Conservation (phyloP, 2,113 vertebrate genomes). For the Cyprinodon variegatus region DNA sequence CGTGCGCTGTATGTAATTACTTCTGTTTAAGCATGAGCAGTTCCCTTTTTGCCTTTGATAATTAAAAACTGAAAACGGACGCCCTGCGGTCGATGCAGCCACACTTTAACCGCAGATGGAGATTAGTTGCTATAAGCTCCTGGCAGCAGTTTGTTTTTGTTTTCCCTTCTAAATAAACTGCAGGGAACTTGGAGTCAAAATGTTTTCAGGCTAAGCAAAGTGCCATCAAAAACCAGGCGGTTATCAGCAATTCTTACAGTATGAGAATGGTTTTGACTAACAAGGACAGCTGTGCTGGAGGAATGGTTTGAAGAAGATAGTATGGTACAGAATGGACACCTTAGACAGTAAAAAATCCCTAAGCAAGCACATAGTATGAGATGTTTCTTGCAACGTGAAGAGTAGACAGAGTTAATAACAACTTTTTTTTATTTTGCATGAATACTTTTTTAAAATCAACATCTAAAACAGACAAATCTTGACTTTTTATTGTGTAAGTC, state of each 20-base stretch:
- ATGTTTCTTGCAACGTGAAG: slow-evolving; percentile 29
- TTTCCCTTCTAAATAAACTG: slow-evolving; percentile 56
- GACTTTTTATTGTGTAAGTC: neutral
- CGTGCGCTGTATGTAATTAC: slow-evolving; percentile 54
- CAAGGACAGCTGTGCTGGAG: slow-evolving; percentile 46
- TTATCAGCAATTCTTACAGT: slow-evolving; percentile 37
- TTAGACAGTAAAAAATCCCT: slow-evolving; percentile 61
- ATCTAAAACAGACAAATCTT: neutral
- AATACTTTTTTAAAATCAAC: neutral
- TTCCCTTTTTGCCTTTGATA: slow-evolving; percentile 61
- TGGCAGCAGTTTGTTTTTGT: slow-evolving; percentile 38
- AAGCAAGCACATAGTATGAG: slow-evolving; percentile 29
- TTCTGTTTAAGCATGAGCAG: slow-evolving; percentile 60
- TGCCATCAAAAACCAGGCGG: slow-evolving; percentile 64
- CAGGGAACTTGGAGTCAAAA: slow-evolving; percentile 35
- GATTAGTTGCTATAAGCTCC: slow-evolving; percentile 45
- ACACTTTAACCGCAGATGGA: slow-evolving; percentile 16
- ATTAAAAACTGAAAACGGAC: slow-evolving; percentile 50
- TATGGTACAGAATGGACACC: slow-evolving; percentile 53
- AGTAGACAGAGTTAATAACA: neutral
- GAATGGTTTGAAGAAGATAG: slow-evolving; percentile 53
- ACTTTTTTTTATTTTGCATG: neutral
- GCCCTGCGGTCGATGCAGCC: slow-evolving; percentile 6
- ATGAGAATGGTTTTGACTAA: slow-evolving; percentile 38
- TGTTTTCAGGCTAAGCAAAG: slow-evolving; percentile 16